A percentile compares a stretch with the other conserved stretches of the same genome.
phyloP scores from a whole-genome alignment of 2,888 invertebrate genomes.

The Perdita meconis region DNA sequence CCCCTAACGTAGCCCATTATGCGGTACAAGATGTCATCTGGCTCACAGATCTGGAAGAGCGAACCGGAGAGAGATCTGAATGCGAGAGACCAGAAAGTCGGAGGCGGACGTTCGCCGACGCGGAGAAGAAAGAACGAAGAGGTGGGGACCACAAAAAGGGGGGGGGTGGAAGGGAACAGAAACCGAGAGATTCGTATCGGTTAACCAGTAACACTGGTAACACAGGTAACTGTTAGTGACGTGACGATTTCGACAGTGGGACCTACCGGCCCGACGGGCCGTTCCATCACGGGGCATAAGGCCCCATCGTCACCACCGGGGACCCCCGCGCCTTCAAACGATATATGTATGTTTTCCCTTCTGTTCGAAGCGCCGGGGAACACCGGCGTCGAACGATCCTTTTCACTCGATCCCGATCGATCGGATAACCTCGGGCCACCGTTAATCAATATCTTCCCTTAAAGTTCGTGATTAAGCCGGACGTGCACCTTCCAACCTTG shows the following conservation, averaged over 20 bases:
- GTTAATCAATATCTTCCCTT: constrained; percentile 49
- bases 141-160: background rate
- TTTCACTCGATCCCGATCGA: constrained; percentile 44
- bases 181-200: constrained; percentile 68
- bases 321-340: constrained; percentile 38
- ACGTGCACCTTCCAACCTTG: background rate
- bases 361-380: constrained; percentile 37
- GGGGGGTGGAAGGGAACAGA: constrained; percentile 10
- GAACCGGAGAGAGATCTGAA: constrained; percentile 60
- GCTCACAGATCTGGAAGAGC: constrained; percentile 66
- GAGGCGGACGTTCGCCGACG: constrained; percentile 38
- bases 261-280: constrained; percentile 65
- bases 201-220: constrained; percentile 74
- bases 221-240: constrained; percentile 75
- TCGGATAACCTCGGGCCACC: constrained; percentile 53
- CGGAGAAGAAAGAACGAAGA: constrained; percentile 38
- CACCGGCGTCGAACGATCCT: constrained; percentile 53
- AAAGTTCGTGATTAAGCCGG: constrained; percentile 16
- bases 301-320: constrained; percentile 64
- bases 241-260: constrained; percentile 74
- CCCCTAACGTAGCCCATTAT: constrained; percentile 72
- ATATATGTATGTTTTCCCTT: constrained; percentile 60
- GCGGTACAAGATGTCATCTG: constrained; percentile 72
- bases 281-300: constrained; percentile 64
- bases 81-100: constrained; percentile 47